Conservation (phyloP, 2,797 vertebrate species). For the Numenius phaeopus region DNA sequence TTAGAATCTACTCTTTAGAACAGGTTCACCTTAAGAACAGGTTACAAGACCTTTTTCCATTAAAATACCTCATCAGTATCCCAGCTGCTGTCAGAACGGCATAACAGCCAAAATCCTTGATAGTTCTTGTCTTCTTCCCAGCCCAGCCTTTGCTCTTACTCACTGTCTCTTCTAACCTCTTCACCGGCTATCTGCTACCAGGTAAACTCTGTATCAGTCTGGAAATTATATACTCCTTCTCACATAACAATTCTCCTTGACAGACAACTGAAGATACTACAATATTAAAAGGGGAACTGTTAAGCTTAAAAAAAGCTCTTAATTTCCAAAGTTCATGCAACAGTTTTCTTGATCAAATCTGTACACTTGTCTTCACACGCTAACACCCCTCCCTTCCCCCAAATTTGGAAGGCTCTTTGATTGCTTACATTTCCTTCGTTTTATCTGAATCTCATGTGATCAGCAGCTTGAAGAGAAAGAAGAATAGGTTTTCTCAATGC, state of each 20-base stretch:
- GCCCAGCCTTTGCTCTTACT: not conserved
- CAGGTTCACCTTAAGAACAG: not conserved
- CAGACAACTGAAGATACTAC: not conserved
- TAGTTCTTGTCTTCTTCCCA: not conserved
- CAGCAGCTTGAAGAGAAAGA: not conserved
- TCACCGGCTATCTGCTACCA: not conserved
- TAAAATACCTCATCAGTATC: not conserved
- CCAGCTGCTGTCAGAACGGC: not conserved
- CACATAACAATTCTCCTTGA: not conserved
- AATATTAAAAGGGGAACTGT: not conserved
- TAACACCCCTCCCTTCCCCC: not conserved
- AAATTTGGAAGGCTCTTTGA: not conserved
- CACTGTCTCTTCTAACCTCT: not conserved
- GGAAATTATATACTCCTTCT: not conserved
- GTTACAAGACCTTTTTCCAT: not conserved
- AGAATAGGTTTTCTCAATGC: not conserved
- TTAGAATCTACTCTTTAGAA: not conserved
- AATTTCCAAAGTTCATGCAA: not conserved
- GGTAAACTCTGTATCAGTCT: not conserved
- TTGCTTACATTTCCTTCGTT: conserved; percentile 15
- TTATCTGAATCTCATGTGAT: conserved; percentile 39
- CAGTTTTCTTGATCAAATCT: not conserved
- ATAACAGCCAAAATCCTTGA: not conserved
- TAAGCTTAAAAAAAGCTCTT: not conserved
- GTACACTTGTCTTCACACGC: not conserved